phyloP scores from a whole-genome alignment of 92 coral and sea anemone species.

The Palythoa caribaeorum region DNA sequence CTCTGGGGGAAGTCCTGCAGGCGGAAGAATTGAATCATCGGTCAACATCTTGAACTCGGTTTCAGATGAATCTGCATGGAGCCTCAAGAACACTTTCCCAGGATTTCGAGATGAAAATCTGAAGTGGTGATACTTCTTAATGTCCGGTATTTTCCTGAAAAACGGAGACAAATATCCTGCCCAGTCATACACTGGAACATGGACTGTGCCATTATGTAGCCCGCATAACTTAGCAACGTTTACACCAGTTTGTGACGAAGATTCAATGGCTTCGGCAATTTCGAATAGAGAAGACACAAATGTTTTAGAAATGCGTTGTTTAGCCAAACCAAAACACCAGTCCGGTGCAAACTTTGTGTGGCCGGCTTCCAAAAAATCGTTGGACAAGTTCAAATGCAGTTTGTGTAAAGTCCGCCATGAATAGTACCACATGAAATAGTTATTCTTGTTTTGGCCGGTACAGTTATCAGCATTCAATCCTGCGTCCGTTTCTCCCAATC shows the following conservation, averaged over 20 bases:
- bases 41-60: neutral
- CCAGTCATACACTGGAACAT: constrained; percentile 77
- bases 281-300: constrained; percentile 69
- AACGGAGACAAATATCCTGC: constrained; percentile 26
- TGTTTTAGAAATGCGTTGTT: constrained; percentile 34
- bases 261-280: constrained; percentile 63
- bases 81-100: constrained; percentile 66
- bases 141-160: constrained; percentile 57
- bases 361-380: constrained; percentile 56
- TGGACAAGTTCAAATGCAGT: constrained; percentile 3
- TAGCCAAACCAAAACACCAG: constrained; percentile 50
- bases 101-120: constrained; percentile 51
- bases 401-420: constrained; percentile 33
- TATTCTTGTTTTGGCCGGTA: constrained; percentile 48
- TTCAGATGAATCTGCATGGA: constrained; percentile 5
- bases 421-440: constrained; percentile 31
- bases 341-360: constrained; percentile 49
- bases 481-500: constrained; percentile 46
- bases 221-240: constrained; percentile 65
- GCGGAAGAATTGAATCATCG: neutral
- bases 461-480: constrained; percentile 41
- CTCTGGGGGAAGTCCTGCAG: neutral
- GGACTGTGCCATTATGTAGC: constrained; percentile 63
- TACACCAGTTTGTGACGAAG: constrained; percentile 45
- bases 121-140: constrained; percentile 64